These are phyloP conservation scores for Eulacestoma nigropectus DNA, from an alignment of 2,113 vertebrate genomes.

Conservation along the genomic window DNA sequence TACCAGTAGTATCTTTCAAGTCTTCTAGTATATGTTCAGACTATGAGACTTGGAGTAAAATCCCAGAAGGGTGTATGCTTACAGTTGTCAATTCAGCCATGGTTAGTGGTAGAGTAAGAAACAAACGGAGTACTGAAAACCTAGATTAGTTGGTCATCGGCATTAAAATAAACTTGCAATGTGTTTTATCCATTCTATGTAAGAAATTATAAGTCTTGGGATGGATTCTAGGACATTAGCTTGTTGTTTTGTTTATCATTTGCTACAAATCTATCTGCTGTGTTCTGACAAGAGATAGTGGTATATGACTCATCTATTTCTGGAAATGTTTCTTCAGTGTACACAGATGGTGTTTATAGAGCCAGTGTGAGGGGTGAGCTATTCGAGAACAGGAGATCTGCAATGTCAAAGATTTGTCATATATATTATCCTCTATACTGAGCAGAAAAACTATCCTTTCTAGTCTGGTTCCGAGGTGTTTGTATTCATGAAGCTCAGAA, in stretches of 20 bases:
- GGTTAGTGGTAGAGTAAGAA: background rate
- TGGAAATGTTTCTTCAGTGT: slow-evolving; percentile 24
- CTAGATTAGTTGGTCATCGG: background rate
- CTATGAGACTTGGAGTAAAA: background rate
- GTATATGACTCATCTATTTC: slow-evolving; percentile 43
- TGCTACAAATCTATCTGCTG: background rate
- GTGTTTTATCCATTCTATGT: background rate
- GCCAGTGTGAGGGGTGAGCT: background rate
- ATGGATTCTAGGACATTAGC: background rate
- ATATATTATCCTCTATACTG: background rate
- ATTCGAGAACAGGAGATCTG: background rate
- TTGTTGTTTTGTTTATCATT: slow-evolving; percentile 31
- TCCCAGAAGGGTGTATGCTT: background rate
- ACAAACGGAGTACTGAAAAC: background rate
- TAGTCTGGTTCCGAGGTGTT: background rate
- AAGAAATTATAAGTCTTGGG: background rate
- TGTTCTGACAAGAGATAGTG: slow-evolving; percentile 6
- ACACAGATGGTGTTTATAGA: slow-evolving; percentile 57
- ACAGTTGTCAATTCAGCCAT: background rate
- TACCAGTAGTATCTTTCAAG: background rate
- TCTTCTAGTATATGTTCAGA: background rate
- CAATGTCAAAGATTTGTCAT: background rate
- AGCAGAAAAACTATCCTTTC: background rate
- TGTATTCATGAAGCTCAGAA: background rate
- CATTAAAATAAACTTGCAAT: background rate